Base-by-base conservation (phyloP, 2,888 invertebrate species). In the Hetaerina titia region DNA sequence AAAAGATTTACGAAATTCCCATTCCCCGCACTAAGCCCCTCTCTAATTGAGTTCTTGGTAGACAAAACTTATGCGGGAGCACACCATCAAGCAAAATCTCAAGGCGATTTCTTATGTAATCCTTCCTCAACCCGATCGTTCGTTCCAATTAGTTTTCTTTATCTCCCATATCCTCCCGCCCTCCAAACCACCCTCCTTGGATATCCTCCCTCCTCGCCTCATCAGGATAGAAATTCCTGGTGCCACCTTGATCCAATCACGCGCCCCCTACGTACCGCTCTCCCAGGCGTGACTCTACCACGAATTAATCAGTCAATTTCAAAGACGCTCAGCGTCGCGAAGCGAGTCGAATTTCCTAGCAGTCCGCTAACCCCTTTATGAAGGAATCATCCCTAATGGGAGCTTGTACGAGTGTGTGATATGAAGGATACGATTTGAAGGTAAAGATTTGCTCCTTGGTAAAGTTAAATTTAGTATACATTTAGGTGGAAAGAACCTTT, bases 91-190 rank as follows among this genome's bases (percentile, higher is more conserved):
- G 81, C 31, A n/a, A 81, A 81, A 81, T 31, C 81, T 81, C 31
- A 22, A 81, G 31, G 81, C 81, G 81, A 81, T 81, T 81, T 31
- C 81, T 25, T 31, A 11, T 11, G 81, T 81, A 81, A 81, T 81
- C 81, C 81, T 81, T 31, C 25, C 81, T n/a, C 81, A 25, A 31
- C 81, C 31, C 81, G 81, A 81, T 81, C 81, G 81, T 22, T 81
- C 81, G 81, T 81, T 81, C 81, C 81, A 81, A 81, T 81, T 81
- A 81, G 81, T 81, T 81, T 81, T 81, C 81, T 81, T 81, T 81
- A 81, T 81, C 81, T 81, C 31, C 19, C 74, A 8, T 13, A 4
- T 19, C 22, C 25, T 1, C 31, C 81, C 31, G 15, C 11, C 31
- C 69, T n/a, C 63, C 22, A 1, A 9, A 22, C 69, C n/a, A 69